Conservation (phyloP, 2,797 vertebrate species). For the Sebastes trivittatus region DNA sequence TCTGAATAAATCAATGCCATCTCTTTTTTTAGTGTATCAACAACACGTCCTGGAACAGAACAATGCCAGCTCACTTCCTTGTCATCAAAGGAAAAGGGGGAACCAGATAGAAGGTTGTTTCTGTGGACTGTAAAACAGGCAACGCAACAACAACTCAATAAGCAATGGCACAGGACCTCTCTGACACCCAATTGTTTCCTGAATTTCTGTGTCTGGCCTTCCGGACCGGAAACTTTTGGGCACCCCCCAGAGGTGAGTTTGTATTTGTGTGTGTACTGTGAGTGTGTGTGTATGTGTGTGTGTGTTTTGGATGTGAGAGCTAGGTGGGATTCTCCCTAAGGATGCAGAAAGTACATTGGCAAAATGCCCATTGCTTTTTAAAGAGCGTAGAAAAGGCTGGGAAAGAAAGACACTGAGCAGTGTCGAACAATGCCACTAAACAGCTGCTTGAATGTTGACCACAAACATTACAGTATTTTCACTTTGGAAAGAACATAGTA, state of each 20-base stretch:
- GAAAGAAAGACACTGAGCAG: constrained; percentile 27
- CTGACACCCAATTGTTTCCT: constrained; percentile 82
- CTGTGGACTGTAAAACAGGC: constrained; percentile 45
- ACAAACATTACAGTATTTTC: constrained; percentile 18
- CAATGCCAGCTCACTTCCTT: constrained; percentile 58
- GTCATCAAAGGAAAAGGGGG: constrained; percentile 76
- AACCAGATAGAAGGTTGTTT: constrained; percentile 75
- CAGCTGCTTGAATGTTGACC: constrained; percentile 38
- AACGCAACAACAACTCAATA: constrained; percentile 45
- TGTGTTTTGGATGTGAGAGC: constrained; percentile 17
- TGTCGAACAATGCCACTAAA: constrained; percentile 57
- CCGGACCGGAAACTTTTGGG: constrained; percentile 76
- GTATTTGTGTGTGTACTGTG: constrained; percentile 17
- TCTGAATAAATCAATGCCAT: constrained; percentile 52
- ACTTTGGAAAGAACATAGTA: constrained; percentile 42
- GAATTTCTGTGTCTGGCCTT: constrained; percentile 68
- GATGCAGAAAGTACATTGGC: constrained; percentile 57
- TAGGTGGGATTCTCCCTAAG: constrained; percentile 46
- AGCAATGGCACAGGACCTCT: constrained; percentile 43
- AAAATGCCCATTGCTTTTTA: constrained; percentile 59
- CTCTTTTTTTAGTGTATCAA: constrained; percentile 38
- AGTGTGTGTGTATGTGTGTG: constrained; percentile 5
- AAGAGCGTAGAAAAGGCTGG: constrained; percentile 47
- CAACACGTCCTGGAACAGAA: constrained; percentile 47
- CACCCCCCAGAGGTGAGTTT: constrained; percentile 56